Evolutionary conservation across 2,797 vertebrate species (phyloP), one percentile per base, ranked within the genome.

Genomic region (Lepus townsendii): DNA sequence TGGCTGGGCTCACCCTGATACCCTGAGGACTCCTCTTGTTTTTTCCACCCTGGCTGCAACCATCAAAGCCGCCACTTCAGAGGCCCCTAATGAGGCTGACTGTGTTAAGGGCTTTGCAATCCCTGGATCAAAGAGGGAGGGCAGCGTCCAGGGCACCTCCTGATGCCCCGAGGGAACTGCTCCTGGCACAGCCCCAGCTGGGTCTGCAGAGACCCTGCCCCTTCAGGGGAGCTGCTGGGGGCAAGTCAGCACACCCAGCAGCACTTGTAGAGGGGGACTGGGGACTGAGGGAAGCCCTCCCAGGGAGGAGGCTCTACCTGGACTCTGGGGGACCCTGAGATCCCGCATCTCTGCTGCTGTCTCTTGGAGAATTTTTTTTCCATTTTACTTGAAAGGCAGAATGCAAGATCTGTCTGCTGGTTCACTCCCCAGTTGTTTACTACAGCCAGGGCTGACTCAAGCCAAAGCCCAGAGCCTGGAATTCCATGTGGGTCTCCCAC

Each of bases 61-160:
- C 95, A 96, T 97, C 94, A 93, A 97, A 97, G 93, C 83, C 20
- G 94, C 86, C 95, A 97, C 97, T 95, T 97, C 94, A 96, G 93
- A 97, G 88, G 66, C 63, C 65, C 87, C 76, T 96, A 96, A 96
- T 95, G 96, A 95, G 84, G 73, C 54, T 90, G 73, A 80, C 75
- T 96, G 19, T 75, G 63, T 96, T 87, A 78, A 97, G 72, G 66
- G 87, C 83, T 96, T 95, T 95, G 73, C 83, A 78, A 85, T 88
- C 26, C 69, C 12, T 77, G 63, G 91, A 97, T 96, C 95, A 97
- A 97, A 97, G 96, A 83, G 83, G 12, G 72, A 26, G 32, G 88
- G 93, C 50, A 93, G 95, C 86, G 35, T 96, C 96, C 52, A 80
- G 87, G 86, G 42, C 54, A 96, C 75, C 88, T 83, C 42, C 80